Percentiles rank a stretch among this genome's conserved stretches.
Evolutionary conservation across 2,113 vertebrate genomes (phyloP).

Genomic region (Apodemus sylvaticus): DNA sequence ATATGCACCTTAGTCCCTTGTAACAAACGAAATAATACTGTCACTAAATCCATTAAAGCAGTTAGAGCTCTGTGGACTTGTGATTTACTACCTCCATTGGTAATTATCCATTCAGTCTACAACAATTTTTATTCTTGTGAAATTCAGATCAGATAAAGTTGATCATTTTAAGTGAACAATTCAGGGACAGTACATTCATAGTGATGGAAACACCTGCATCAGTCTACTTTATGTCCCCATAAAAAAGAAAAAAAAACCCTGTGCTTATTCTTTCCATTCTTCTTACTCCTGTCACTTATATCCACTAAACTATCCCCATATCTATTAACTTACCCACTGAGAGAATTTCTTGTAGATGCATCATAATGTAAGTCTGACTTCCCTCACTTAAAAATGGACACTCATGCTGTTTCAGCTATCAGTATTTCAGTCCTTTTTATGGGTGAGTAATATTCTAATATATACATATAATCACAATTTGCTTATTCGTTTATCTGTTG

Average conservation of each 20-base stretch:
- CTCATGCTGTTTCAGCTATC: neutral
- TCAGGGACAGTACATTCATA: neutral
- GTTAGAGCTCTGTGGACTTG: neutral
- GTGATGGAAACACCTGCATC: neutral
- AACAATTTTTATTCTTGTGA: neutral
- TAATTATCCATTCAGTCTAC: constrained; percentile 2
- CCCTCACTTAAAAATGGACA: neutral
- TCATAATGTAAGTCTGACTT: neutral
- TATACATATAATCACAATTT: neutral
- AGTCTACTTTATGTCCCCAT: neutral
- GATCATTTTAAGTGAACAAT: neutral
- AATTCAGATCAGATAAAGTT: constrained; percentile 46
- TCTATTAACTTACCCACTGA: neutral
- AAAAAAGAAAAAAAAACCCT: neutral
- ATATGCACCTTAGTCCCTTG: too few species aligned
- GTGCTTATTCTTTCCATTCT: neutral
- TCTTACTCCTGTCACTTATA: neutral
- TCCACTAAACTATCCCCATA: neutral
- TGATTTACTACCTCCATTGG: neutral
- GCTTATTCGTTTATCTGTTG: neutral
- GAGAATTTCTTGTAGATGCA: neutral
- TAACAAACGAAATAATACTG: neutral
- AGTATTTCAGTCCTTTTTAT: neutral
- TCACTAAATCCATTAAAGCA: neutral
- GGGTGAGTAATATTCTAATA: neutral